Evolutionary conservation across 2,113 vertebrate genomes (phyloP).

Genomic region (Phycodurus eques): DNA sequence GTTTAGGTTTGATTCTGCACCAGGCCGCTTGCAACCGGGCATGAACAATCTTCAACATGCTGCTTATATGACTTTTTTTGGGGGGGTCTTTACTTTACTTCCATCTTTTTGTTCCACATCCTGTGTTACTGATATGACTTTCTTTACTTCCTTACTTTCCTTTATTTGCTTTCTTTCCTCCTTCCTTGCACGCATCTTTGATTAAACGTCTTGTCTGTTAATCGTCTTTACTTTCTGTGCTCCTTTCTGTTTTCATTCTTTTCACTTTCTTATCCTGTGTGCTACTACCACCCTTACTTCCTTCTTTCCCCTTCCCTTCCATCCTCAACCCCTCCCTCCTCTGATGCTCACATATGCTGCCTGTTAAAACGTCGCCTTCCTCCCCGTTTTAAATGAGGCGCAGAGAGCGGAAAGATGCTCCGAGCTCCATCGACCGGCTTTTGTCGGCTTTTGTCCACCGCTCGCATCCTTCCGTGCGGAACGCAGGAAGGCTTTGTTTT

Average conservation of each 20-base stretch:
- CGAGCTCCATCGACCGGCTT: conserved; percentile 32
- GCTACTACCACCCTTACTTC: neutral
- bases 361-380: neutral
- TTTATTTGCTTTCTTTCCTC: too few species aligned
- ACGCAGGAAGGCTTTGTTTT: conserved; percentile 24
- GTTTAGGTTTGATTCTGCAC: conserved; percentile 34
- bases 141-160: neutral
- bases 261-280: neutral
- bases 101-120: neutral
- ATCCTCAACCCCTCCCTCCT: neutral
- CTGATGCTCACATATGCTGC: neutral
- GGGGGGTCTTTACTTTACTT: neutral
- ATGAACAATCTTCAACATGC: conserved; percentile 25
- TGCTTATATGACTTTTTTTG: neutral
- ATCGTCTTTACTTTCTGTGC: neutral
- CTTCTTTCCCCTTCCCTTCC: neutral
- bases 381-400: conserved; percentile 20
- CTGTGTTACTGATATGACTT: neutral
- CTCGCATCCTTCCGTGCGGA: conserved; percentile 26
- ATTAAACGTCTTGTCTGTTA: too few species aligned
- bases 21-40: conserved; percentile 22
- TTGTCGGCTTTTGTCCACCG: conserved; percentile 17
- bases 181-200: too few species aligned
- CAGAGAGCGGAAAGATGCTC: conserved; percentile 23
- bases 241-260: neutral